Percentiles rank a stretch among this genome's conserved stretches.
These are phyloP conservation scores for Zele albiditarsus DNA, from an alignment of 2,888 invertebrate species.

Conservation along the genomic window DNA sequence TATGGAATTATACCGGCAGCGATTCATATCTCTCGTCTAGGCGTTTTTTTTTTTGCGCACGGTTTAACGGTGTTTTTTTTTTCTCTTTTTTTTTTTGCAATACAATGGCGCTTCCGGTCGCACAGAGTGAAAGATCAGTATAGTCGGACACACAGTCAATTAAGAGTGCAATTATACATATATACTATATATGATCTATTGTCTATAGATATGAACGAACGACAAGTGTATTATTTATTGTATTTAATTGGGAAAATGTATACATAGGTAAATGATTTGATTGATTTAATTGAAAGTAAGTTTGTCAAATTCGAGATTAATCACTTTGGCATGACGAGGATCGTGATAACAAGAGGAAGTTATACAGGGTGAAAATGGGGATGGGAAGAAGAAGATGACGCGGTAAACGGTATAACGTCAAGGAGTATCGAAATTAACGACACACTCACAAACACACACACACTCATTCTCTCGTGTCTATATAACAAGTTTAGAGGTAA, in stretches of 20 bases:
- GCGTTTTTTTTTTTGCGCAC: not conserved
- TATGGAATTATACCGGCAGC: not conserved
- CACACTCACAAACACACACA: constrained; percentile 24
- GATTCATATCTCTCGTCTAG: not conserved
- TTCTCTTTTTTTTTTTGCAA: not conserved
- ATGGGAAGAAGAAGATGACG: not conserved
- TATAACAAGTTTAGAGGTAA: constrained; percentile 10
- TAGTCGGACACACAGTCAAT: not conserved
- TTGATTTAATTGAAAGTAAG: not conserved
- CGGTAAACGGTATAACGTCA: not conserved
- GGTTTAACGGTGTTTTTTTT: constrained; percentile 1
- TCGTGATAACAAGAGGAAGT: constrained; percentile 3
- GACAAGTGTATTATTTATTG: not conserved
- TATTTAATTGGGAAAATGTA: not conserved
- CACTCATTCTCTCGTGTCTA: not conserved
- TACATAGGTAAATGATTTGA: not conserved
- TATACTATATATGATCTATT: not conserved
- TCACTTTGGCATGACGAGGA: constrained; percentile 1
- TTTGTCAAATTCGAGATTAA: not conserved
- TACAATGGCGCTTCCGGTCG: constrained; percentile 23
- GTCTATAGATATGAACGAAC: not conserved
- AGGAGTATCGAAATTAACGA: constrained; percentile 11
- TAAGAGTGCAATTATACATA: not conserved
- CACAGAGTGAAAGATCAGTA: constrained; percentile 2
- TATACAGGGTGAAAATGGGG: not conserved